Base-by-base conservation (phyloP, 2,113 vertebrate species). In the Columba janthina region DNA sequence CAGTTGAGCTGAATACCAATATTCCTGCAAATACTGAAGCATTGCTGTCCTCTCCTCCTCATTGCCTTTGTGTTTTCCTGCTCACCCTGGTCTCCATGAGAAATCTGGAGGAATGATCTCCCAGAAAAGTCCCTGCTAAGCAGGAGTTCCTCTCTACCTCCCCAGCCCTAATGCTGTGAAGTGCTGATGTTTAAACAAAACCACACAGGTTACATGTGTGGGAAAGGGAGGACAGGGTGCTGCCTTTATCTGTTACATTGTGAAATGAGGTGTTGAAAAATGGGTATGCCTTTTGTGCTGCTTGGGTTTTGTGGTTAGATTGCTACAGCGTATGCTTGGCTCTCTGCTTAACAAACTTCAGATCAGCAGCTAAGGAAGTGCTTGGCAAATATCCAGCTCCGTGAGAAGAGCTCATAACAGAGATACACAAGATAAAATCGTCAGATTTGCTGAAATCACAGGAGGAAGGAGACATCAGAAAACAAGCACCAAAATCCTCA, bases 121-220 rank as follows among this genome's bases (percentile, higher is more conserved):
- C 62, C 61, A 66, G 54, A 50, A n/a, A 74, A 42, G 56, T 31
- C 38, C 10, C 8, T 75, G 56, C 71, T 81, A 0, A 1, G 1
- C 0, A 1, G 53, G 38, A 13, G 11, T 48, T 87, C 22, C 5
- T 25, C 36, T 81, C 22, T 25, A 40, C 62, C 21, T 69, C 14
- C 29, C 10, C 32, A 11, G 75, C 24, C 53, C 15, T 6, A 1
- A 12, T 10, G 28, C 34, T 0, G 0, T n/a, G 50, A 64, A 70
- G 58, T 48, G 26, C 22, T 0, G 0, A 21, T 22, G 29, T 14
- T 15, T 56, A 32, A 28, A 73, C 34, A 65, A 5, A 46, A 46
- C 15, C 57, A 24, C 0, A 1, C 11, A 5, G 42, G 42, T 72
- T 73, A 40, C 6, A 2, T 0, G 0, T 11, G 34, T 64, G 50